Evolutionary conservation across 2,797 vertebrate species (phyloP).

Genomic region (Enteromius radiatus): DNA sequence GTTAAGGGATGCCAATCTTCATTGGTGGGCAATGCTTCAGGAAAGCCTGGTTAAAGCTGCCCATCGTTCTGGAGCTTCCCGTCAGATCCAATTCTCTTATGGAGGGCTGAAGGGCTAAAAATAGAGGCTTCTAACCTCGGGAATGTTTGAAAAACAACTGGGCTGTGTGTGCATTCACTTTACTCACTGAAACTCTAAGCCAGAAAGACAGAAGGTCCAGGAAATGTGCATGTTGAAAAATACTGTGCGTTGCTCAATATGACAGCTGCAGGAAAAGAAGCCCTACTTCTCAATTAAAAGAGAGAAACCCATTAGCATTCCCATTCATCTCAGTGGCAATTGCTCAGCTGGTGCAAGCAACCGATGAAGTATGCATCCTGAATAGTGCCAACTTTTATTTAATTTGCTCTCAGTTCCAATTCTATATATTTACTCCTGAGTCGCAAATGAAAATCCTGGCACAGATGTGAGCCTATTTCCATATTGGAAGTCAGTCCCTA

Average conservation of each 20-base stretch:
- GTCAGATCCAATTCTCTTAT: constrained; percentile 71
- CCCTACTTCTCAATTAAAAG: constrained; percentile 4
- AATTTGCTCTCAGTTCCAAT: not conserved
- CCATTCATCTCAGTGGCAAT: not conserved
- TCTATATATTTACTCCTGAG: not conserved
- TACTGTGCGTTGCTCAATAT: not conserved
- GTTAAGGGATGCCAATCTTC: constrained; percentile 72
- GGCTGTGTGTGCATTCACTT: constrained; percentile 1
- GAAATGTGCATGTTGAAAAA: constrained; percentile 2
- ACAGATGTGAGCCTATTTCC: not conserved
- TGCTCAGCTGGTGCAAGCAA: not conserved
- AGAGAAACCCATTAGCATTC: not conserved
- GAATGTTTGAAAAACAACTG: constrained; percentile 15
- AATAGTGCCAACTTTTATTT: not conserved
- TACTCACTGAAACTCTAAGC: not conserved
- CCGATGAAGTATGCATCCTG: not conserved
- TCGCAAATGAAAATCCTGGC: not conserved
- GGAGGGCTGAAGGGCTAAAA: constrained; percentile 67
- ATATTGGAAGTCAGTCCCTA: not conserved
- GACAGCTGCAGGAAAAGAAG: not conserved
- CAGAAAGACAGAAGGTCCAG: not conserved
- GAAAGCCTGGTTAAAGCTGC: constrained; percentile 72
- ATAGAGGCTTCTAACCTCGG: constrained; percentile 59
- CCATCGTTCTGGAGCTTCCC: constrained; percentile 60
- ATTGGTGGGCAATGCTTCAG: constrained; percentile 67